Base-by-base conservation (phyloP, 2,888 invertebrate genomes). In the Pyrochroa serraticornis region DNA sequence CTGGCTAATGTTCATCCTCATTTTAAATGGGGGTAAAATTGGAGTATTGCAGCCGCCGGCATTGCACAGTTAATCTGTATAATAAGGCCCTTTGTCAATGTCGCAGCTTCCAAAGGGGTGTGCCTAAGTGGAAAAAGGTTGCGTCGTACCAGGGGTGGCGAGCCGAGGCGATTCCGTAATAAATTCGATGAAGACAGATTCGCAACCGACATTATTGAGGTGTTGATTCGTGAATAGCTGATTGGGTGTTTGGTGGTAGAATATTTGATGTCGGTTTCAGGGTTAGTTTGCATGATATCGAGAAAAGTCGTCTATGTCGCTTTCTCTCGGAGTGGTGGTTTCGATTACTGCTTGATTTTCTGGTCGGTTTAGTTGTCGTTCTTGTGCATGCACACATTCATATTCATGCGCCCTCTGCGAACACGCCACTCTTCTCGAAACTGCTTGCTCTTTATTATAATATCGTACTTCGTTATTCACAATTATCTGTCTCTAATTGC, bases 51-150 rank as follows among this genome's bases (percentile, higher is more conserved):
- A 49, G 55, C 13, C 22, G 39, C 30, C 36, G 34, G 37, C 48
- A 51, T 45, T 57, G 58, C 53, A 59, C 39, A 46, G 70, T 74
- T 76, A 76, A 76, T 75, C 72, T 69, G 74, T 69, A 76, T 75
- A 76, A 76, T 76, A 76, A 74, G 74, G 65, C 70, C 67, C 71
- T 76, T 72, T 72, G 68, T 76, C 75, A 76, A 70, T 71, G 76
- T 74, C 75, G 62, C 57, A 58, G 67, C 58, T 63, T 65, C 62
- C 64, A 65, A 69, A 70, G 68, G 69, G 70, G 71, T 70, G 71
- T 67, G 71, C 69, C 59, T 71, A 69, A 68, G 68, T 69, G 72
- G 67, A 69, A 69, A 69, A 67, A 66, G 71, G 67, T 66, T 63
- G 64, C 42, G 30, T 36, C 47, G 38, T 33, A 45, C 38, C 37